These are phyloP conservation scores for Philypnodon macrostomus DNA, from an alignment of 2,797 vertebrate genomes.

Conservation along the genomic window DNA sequence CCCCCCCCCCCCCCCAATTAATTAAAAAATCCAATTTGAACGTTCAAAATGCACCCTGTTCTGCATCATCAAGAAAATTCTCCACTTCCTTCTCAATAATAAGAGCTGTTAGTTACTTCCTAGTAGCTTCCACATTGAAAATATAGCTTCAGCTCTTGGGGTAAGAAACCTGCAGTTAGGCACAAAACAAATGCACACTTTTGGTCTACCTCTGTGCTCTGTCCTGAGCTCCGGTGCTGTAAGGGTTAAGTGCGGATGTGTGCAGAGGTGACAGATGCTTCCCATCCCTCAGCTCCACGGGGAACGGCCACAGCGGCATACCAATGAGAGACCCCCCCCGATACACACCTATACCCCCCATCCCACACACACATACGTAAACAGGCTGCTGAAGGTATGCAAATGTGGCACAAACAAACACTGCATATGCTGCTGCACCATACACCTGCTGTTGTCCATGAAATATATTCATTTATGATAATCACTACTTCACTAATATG, in stretches of 20 bases:
- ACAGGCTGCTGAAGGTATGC: slow-evolving; percentile 61
- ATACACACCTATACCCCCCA: slow-evolving; percentile 44
- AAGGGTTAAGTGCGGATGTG: slow-evolving; percentile 60
- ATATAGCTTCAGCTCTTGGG: no score
- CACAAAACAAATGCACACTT: no score
- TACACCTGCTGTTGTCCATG: slow-evolving; percentile 51
- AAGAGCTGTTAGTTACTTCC: no score
- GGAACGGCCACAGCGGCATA: slow-evolving; percentile 65
- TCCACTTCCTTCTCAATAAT: no score
- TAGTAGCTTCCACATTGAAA: no score
- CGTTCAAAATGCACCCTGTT: no score
- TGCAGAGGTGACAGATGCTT: slow-evolving; percentile 87
- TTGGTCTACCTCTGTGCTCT: no score
- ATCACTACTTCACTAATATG: slow-evolving; percentile 21
- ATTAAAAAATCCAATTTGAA: no score
- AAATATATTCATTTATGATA: slow-evolving; percentile 62
- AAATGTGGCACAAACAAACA: slow-evolving; percentile 28
- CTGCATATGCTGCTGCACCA: slow-evolving; percentile 28
- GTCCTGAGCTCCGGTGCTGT: slow-evolving; percentile 35
- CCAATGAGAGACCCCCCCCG: slow-evolving; percentile 40
- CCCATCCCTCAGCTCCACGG: slow-evolving; percentile 80
- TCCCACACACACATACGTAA: slow-evolving; percentile 32
- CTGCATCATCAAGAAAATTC: no score
- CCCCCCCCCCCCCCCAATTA: no score
- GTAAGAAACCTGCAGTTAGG: no score